Base-by-base conservation (phyloP, 2,797 vertebrate genomes). In the Catostomus latipinnis region DNA sequence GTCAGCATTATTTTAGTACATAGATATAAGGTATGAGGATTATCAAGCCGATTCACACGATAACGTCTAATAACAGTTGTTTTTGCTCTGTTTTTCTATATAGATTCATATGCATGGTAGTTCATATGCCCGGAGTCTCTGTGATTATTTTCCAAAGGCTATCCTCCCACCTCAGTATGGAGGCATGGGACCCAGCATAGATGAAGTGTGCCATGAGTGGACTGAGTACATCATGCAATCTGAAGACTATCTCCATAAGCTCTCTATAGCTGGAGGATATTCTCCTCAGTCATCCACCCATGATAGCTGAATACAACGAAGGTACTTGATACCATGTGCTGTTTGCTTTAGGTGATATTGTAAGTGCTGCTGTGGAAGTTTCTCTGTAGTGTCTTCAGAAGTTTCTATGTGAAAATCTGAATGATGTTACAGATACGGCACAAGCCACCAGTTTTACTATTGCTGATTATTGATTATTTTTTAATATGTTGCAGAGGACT, bases 131-230 rank as follows among this genome's bases (percentile, higher is more conserved):
- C 80, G 90, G 68, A 93, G 88, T 53, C 88, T 99, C 65, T 83
- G 81, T 0, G 92, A 94, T 84, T 93, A 95, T 89, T 97, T 99
- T 87, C 93, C 95, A 0, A 8, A 78, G 8, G 86, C 77, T 6
- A 91, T 97, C 75, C 93, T 98, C 48, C 97, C 97, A 11, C 87
- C 90, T 74, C 96, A 97, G 61, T 97, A 96, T 0, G 96, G 96
- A 0, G 97, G 97, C 1, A 85, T 94, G 6, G 96, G 94, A 9
- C 92, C 88, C 1, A 87, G 87, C 73, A 88, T 98, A 49, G 93
- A 95, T 54, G 92, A 95, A 5, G 89, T 92, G 22, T 96, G 95
- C 88, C 93, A 92, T 75, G 94, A 95, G 66, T 97, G 96, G 97
- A 96, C 94, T 81, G 91, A 95, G 83, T 92, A 93, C 84, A 92